These are phyloP conservation scores for Etheostoma cragini DNA, from an alignment of 2,113 vertebrate species.

Conservation along the genomic window DNA sequence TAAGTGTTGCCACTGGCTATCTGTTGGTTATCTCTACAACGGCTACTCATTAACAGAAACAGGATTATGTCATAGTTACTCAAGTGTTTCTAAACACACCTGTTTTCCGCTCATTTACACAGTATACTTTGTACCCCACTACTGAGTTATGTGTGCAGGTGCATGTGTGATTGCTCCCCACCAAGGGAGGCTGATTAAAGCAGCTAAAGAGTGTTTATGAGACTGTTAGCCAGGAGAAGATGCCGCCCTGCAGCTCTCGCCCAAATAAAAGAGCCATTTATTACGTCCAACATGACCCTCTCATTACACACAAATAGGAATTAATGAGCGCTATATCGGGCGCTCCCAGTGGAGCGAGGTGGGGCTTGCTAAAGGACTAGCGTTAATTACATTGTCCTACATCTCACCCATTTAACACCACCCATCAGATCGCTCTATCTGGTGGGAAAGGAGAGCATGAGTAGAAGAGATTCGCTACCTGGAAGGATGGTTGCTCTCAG, in stretches of 20 bases:
- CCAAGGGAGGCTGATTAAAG: slow-evolving; percentile 72
- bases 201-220: slow-evolving; percentile 78
- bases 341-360: slow-evolving; percentile 83
- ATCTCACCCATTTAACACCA: slow-evolving; percentile 80
- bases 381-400: slow-evolving; percentile 85
- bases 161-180: slow-evolving; percentile 53
- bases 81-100: slow-evolving; percentile 24
- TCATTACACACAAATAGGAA: slow-evolving; percentile 86
- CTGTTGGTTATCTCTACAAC: background rate
- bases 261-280: slow-evolving; percentile 85
- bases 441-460: slow-evolving; percentile 27
- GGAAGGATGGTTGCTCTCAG: slow-evolving; percentile 8
- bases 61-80: background rate
- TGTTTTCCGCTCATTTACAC: slow-evolving; percentile 27
- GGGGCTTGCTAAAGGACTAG: slow-evolving; percentile 85
- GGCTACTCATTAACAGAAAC: background rate
- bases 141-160: slow-evolving; percentile 20
- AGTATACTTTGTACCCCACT: slow-evolving; percentile 1
- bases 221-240: slow-evolving; percentile 76
- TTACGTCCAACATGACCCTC: slow-evolving; percentile 85
- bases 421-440: slow-evolving; percentile 68
- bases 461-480: slow-evolving; percentile 23
- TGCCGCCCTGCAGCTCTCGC: slow-evolving; percentile 78
- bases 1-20: background rate
- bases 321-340: slow-evolving; percentile 85